Percentiles rank a stretch among this genome's conserved stretches.
Conservation (phyloP, 2,888 invertebrate genomes). For the Argyresthia albistria region DNA sequence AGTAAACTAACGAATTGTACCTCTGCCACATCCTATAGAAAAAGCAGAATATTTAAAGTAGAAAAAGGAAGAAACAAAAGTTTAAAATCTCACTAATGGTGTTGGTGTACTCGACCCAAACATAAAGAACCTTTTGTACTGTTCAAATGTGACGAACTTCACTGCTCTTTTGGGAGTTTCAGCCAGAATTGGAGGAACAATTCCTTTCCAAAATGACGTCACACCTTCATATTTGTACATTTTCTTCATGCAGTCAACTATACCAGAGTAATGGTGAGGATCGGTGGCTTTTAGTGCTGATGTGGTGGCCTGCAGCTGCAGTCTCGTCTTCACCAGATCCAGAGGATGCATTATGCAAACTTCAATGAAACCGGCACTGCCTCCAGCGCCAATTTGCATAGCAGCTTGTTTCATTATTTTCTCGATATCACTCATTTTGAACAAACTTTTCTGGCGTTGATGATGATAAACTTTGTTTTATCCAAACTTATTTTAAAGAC, state of each 20-base stretch:
- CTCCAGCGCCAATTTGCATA: conserved; percentile 90
- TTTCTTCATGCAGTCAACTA: conserved; percentile 89
- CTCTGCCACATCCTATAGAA: too few relatives aligned
- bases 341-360: conserved; percentile 97
- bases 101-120: conserved; percentile 83
- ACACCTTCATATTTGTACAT: conserved; percentile 91
- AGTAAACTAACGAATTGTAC: too few relatives aligned
- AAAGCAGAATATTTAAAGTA: background rate
- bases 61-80: conserved; percentile 8
- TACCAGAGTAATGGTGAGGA: conserved; percentile 80
- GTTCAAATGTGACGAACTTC: conserved; percentile 95
- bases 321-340: conserved; percentile 92
- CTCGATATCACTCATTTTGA: conserved; percentile 50
- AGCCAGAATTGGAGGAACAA: conserved; percentile 91
- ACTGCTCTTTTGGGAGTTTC: conserved; percentile 96
- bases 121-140: conserved; percentile 89
- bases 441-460: background rate
- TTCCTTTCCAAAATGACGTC: conserved; percentile 92
- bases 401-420: conserved; percentile 77
- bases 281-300: conserved; percentile 36
- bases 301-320: conserved; percentile 48
- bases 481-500: too few relatives aligned
- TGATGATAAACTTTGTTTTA: too few relatives aligned
- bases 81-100: conserved; percentile 75
- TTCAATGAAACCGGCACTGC: conserved; percentile 94